Evolutionary conservation across 2,113 vertebrate genomes (phyloP).

Genomic region (Aegotheles bennettii): DNA sequence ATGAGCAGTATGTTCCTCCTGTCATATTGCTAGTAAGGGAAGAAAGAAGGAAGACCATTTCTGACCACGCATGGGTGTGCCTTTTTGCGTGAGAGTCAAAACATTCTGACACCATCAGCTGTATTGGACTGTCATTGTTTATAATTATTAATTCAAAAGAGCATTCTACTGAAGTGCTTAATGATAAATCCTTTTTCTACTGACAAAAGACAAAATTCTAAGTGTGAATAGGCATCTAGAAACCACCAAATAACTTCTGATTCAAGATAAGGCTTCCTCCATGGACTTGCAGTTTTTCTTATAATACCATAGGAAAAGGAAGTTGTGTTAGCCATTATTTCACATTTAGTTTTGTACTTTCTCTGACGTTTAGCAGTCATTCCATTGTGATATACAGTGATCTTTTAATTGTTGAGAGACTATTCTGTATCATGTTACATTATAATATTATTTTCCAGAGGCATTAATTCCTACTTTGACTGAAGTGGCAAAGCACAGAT

Average conservation of each 20-base stretch:
- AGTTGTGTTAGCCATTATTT: background rate
- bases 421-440: background rate
- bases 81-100: background rate
- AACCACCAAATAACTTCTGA: background rate
- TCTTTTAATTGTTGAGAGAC: background rate
- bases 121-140: background rate
- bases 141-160: slow-evolving; percentile 8
- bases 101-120: background rate
- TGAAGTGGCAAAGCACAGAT: background rate
- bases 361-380: background rate
- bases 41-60: background rate
- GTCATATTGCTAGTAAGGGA: background rate
- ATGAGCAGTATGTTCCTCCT: background rate
- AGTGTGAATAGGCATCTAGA: background rate
- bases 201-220: slow-evolving; percentile 6
- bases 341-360: background rate
- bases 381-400: background rate
- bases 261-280: background rate
- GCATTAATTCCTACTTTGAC: background rate
- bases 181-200: background rate
- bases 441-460: background rate
- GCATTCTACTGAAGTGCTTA: background rate
- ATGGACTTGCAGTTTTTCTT: background rate
- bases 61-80: background rate
- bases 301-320: background rate